Base-by-base conservation (phyloP, 2,113 vertebrate genomes). In the Muscicapa adusta region DNA sequence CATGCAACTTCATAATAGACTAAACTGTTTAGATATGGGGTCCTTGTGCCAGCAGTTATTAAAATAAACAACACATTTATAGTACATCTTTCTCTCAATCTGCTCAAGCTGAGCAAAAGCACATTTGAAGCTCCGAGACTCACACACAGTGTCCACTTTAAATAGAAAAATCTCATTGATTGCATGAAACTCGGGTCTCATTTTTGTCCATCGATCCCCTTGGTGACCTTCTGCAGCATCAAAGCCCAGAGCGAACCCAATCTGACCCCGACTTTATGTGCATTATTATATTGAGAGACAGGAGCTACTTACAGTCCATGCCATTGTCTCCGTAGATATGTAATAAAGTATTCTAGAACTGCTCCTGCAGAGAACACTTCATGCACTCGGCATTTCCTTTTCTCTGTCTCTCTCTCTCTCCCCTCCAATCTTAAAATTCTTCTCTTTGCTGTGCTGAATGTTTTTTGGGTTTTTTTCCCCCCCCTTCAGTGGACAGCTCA, bases 161-260 rank as follows among this genome's bases (percentile, higher is more conserved):
- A 98, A 98, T 96, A 98, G 98, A 98, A 98, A 98, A 98, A 98
- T 97, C 96, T 77, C 98, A 98, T 98, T 98, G 98, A 99, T 98
- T 98, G 98, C 97, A 97, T 96, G 98, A 98, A 98, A 98, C 97
- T 98, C 97, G 63, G 97, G 96, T 96, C 97, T 98, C 97, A 98
- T 98, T 98, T 98, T 98, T 97, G 97, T 91, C 96, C 97, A 99
- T 99, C 98, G 98, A 99, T 99, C 98, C 98, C 97, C 97, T 96
- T 80, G 95, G 98, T 99, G 99, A 99, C 98, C 98, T 99, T 99
- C 98, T 97, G 94, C 93, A 98, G 97, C 98, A 98, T 98, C 98
- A 99, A 99, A 99, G 98, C 98, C 98, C 98, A 98, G 97, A 97
- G 97, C 97, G 96, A 98, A 98, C 98, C 98, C 98, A 98, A 98